Conservation (phyloP, 2,888 invertebrate species). For the Drosophila formosana region DNA sequence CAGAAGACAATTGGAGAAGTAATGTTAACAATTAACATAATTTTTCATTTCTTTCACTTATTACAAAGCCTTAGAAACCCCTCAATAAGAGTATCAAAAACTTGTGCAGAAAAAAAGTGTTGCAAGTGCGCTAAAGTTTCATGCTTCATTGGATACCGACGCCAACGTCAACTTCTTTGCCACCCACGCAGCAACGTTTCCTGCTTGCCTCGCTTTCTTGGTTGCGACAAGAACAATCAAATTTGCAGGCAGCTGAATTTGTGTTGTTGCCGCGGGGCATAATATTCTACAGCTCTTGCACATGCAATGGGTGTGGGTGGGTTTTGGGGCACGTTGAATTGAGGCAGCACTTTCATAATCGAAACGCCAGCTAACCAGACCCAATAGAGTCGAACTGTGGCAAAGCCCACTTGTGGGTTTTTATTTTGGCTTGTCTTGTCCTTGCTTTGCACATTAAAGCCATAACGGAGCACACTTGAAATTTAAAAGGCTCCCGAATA, state of each 20-base stretch:
- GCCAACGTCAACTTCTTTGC: conserved; percentile 25
- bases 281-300: conserved; percentile 46
- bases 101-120: conserved; percentile 51
- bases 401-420: conserved; percentile 14
- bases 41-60: neutral
- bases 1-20: no score
- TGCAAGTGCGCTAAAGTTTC: conserved; percentile 78
- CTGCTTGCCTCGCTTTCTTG: neutral
- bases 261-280: conserved; percentile 53
- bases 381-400: conserved; percentile 46
- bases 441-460: conserved; percentile 39
- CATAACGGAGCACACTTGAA: conserved; percentile 50
- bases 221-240: conserved; percentile 74
- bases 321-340: conserved; percentile 2
- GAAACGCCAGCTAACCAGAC: conserved; percentile 58
- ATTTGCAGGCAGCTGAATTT: conserved; percentile 75
- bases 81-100: conserved; percentile 4
- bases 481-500: conserved; percentile 41
- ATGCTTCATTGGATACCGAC: conserved; percentile 71
- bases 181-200: conserved; percentile 1
- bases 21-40: no score
- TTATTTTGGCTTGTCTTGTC: neutral
- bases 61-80: neutral
- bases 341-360: conserved; percentile 77
- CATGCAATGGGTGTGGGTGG: conserved; percentile 48